Evolutionary conservation across 2,888 invertebrate species (phyloP), one percentile per base, ranked within the genome.

Genomic region (Sturmia bella): DNA sequence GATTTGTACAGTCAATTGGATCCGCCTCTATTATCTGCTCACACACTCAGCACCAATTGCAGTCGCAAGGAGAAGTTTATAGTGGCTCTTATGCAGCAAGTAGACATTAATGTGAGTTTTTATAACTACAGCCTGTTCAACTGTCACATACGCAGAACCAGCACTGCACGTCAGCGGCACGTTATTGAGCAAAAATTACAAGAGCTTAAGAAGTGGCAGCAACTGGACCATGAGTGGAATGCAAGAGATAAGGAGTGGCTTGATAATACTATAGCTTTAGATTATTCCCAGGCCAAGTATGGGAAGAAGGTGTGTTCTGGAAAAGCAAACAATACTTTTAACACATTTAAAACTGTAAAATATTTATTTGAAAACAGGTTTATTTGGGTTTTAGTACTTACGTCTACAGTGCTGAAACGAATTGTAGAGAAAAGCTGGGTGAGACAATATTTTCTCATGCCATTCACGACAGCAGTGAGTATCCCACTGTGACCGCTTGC

Each of bases 331-430:
- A n/a, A n/a, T n/a, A n/a, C n/a, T n/a, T n/a, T n/a, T n/a, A n/a
- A n/a, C n/a, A n/a, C n/a, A n/a, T n/a, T n/a, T n/a, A n/a, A n/a
- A n/a, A n/a, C n/a, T n/a, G n/a, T n/a, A n/a, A n/a, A n/a, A 27
- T 13, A 5, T 21, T 6, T 57, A 11, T 43, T 37, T 27, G 2
- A 12, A 59, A 32, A 6, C 17, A 79, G 78, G 59, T 79, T 4
- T 73, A 79, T 39, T 17, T 73, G 6, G 78, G 59, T 5, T 66
- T 79, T 17, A 79, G 73, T 11, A 43, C 61, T 9, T 73, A 66
- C 19, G 19, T 39, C 11, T 39, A 54, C 1, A 50, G 72, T 50
- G 15, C 9, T 12, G 11, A 0, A 27, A 43, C 9, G 0, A 54
- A 61, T 17, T 50, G 43, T 13, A 13, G 39, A n/a, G 19, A 27